These are phyloP conservation scores for Falcunculus frontatus DNA, from an alignment of 2,113 vertebrate species.

Conservation along the genomic window DNA sequence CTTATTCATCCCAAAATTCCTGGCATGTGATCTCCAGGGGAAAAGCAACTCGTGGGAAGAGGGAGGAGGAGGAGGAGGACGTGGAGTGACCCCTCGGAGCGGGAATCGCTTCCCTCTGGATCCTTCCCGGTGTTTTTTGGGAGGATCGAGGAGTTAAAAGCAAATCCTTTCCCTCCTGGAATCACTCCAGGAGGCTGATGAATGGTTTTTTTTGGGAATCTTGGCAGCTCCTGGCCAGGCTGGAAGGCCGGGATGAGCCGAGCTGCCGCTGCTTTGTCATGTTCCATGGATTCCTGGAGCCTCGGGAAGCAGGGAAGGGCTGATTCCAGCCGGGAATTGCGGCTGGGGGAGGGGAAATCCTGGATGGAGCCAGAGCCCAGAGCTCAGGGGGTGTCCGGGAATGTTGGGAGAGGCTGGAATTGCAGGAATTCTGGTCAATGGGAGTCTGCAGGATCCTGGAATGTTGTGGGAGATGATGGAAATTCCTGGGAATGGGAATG, in stretches of 20 bases:
- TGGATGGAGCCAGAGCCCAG: neutral
- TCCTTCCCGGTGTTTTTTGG: neutral
- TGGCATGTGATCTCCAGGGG: neutral
- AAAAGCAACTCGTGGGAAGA: neutral
- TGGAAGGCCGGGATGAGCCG: no score
- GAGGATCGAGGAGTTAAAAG: fast-evolving
- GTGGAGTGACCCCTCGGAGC: neutral
- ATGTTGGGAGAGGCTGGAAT: neutral
- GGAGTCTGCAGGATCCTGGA: neutral
- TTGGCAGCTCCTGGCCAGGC: neutral
- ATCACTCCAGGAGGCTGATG: neutral
- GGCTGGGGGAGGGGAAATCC: neutral
- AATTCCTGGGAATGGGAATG: neutral
- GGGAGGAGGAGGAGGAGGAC: neutral
- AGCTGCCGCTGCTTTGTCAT: neutral
- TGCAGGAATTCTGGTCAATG: neutral
- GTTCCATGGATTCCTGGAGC: neutral
- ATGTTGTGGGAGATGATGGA: neutral
- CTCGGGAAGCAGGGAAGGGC: neutral
- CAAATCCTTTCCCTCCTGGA: neutral
- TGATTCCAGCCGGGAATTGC: neutral
- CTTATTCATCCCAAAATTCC: neutral
- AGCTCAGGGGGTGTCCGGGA: neutral
- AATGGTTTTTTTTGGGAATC: neutral
- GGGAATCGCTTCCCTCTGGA: neutral